phyloP scores from a whole-genome alignment of 37 sponge, comb jelly and placozoan species.

The Halichondria panicea region DNA sequence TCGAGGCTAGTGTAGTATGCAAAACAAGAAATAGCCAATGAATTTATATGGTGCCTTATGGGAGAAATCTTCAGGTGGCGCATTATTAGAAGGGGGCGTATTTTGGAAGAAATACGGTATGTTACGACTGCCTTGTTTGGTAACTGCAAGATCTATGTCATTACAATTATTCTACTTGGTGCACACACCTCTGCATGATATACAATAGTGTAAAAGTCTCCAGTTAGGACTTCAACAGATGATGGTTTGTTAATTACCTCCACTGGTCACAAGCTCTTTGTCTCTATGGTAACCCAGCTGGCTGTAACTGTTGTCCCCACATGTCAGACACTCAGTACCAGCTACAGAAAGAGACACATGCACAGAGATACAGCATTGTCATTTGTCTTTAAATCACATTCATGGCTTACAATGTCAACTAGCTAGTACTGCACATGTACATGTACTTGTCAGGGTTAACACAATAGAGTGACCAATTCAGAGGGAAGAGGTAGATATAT shows the following conservation, averaged over 20 bases:
- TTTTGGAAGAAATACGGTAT: background rate
- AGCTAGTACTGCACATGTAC: background rate
- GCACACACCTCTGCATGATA: slow-evolving; percentile 47
- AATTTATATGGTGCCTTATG: too few relatives aligned
- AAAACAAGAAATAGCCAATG: background rate
- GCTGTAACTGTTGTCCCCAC: slow-evolving; percentile 69
- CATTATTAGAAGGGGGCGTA: background rate
- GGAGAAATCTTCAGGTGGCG: background rate
- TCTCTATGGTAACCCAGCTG: slow-evolving; percentile 63
- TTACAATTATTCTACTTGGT: background rate
- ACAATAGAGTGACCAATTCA: too few relatives aligned
- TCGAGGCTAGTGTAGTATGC: too few relatives aligned
- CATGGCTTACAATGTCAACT: background rate
- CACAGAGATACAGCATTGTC: background rate
- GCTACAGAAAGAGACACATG: slow-evolving; percentile 11
- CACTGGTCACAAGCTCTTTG: slow-evolving; percentile 1
- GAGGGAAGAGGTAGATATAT: background rate
- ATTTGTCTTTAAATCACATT: background rate
- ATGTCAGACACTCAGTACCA: slow-evolving; percentile 52
- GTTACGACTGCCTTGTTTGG: background rate
- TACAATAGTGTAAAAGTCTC: slow-evolving; percentile 73
- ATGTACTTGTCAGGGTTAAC: too few relatives aligned
- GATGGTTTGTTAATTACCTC: slow-evolving; percentile 20
- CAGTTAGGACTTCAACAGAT: slow-evolving; percentile 15
- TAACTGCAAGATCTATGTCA: background rate